Percentiles rank a stretch among this genome's conserved stretches.
Conservation (phyloP, 2,888 invertebrate species). For the Hirtodrosophila confusa region DNA sequence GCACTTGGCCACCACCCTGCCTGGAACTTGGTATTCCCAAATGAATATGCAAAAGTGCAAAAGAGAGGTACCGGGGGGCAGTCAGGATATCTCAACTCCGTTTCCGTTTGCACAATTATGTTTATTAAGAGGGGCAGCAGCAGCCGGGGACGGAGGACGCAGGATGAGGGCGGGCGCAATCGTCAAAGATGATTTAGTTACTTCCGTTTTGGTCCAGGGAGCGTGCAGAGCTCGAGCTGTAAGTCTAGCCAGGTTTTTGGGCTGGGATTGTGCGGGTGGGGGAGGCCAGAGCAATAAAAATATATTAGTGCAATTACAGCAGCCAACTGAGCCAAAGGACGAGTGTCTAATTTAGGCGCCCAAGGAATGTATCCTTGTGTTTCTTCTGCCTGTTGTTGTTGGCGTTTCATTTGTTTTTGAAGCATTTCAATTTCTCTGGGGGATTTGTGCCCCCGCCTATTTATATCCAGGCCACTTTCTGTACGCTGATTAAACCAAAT, state of each 20-base stretch:
- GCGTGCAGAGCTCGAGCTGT: constrained; percentile 32
- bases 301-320: constrained; percentile 82
- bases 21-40: constrained; percentile 73
- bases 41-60: constrained; percentile 82
- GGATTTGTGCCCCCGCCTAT: constrained; percentile 53
- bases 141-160: constrained; percentile 15
- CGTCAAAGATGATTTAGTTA: constrained; percentile 83
- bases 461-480: constrained; percentile 32
- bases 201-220: constrained; percentile 63
- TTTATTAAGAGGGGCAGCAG: constrained; percentile 71
- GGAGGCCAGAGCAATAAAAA: constrained; percentile 78
- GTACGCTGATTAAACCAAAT: constrained; percentile 72
- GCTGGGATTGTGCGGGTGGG: constrained; percentile 35
- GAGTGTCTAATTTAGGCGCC: constrained; percentile 67
- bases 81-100: constrained; percentile 74
- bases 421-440: constrained; percentile 73
- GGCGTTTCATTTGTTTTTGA: constrained; percentile 75
- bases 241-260: constrained; percentile 13
- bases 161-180: constrained; percentile 48
- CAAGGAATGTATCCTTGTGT: constrained; percentile 11
- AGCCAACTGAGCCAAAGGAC: constrained; percentile 63
- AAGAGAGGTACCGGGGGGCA: constrained; percentile 11
- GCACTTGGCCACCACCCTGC: constrained; percentile 15
- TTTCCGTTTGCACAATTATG: constrained; percentile 82
- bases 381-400: constrained; percentile 12